Percentiles rank a stretch among this genome's conserved stretches.
Conservation (phyloP, 2,113 vertebrate genomes). For the Isurus oxyrinchus region DNA sequence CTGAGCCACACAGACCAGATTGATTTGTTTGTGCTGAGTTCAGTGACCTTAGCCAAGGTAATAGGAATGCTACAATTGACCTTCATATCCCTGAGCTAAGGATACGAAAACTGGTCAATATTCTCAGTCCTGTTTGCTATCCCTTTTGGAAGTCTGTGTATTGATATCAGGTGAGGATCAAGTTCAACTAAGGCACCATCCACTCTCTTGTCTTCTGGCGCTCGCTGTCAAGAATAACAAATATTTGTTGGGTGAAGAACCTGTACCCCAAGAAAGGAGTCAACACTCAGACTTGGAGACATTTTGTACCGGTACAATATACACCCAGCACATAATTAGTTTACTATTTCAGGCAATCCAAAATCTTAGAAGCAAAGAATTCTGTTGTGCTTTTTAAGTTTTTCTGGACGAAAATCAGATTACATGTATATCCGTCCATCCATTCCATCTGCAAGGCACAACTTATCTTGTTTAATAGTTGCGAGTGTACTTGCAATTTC, state of each 20-base stretch:
- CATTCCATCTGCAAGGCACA: background rate
- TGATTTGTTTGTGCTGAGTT: background rate
- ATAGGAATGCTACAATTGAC: background rate
- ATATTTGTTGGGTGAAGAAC: background rate
- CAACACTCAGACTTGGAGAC: background rate
- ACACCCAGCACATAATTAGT: background rate
- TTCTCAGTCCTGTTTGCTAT: background rate
- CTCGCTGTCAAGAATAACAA: background rate
- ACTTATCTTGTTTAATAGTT: background rate
- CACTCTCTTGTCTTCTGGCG: background rate
- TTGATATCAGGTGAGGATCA: background rate
- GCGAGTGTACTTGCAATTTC: background rate
- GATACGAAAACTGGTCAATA: background rate
- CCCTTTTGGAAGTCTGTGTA: background rate
- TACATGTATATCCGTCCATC: background rate
- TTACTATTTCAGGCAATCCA: background rate
- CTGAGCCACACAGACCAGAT: background rate
- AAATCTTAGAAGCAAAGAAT: background rate
- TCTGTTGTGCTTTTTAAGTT: background rate
- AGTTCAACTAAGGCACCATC: background rate
- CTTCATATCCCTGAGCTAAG: background rate
- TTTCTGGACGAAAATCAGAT: background rate
- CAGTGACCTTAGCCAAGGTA: background rate
- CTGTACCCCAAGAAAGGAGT: background rate
- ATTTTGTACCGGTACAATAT: background rate